Evolutionary conservation across 2,113 vertebrate species (phyloP), one percentile per base, ranked within the genome.

Genomic region (Isichthys henryi): DNA sequence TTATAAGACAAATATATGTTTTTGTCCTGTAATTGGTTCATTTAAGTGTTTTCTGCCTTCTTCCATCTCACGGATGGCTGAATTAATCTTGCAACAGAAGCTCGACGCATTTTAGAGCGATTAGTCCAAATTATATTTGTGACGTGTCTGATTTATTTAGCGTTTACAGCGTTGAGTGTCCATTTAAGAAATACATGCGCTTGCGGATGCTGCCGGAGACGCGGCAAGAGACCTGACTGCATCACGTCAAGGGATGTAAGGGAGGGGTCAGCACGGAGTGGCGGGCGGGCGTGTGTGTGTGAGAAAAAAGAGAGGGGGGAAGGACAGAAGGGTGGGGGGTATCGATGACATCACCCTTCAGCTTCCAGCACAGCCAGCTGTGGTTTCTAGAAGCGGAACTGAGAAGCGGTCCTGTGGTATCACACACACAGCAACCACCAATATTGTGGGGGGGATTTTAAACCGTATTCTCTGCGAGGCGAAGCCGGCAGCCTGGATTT

Each of bases 331-430:
- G 82, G 27, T 88, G 87, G 84, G 84, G 70, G 91, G 86, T 56
- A 89, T 89, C 93, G 93, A 95, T 95, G 95, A 95, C 95, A 95
- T 96, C 95, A 96, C 95, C 93, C 92, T 92, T 92, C 93, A 92
- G 92, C 93, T 88, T 93, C 93, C 77, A 91, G 50, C 92, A 90
- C 93, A 92, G 92, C 94, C 93, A 52, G 93, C 94, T 94, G 91
- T 90, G 92, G 91, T 92, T 93, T 93, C 93, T 95, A 93, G 92
- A 93, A 94, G 93, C 93, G 93, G 93, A 94, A 92, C 93, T 94
- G 92, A 94, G 93, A 92, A 95, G 93, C 93, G 70, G 93, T 94
- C 92, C 91, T 94, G 93, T 93, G 92, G 94, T 90, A 92, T 89
- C 93, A 93, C 93, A 94, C 94, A 93, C 94, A 85, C 92, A 93